Evolutionary conservation across 2,113 vertebrate species (phyloP), one percentile per base, ranked within the genome.

Genomic region (Cnemophilus loriae): DNA sequence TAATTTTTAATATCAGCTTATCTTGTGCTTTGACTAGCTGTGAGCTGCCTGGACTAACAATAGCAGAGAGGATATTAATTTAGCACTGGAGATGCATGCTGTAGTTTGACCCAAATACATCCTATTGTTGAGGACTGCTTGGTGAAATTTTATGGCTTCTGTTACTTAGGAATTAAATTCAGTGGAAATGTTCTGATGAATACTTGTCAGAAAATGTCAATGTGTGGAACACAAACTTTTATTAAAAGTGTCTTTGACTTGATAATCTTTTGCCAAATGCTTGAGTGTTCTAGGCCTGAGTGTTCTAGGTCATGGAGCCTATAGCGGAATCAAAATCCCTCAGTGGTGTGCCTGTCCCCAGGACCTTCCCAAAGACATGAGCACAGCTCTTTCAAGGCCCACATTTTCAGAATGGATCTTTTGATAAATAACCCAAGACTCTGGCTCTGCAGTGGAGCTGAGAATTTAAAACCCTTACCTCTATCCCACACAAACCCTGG

Each of bases 1-100:
- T 74, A 88, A 85, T 78, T 94, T 93, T 92, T 86, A 90, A 81
- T 90, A 96, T 86, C 55, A 60, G 65, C 81, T 79, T 76, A 87
- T 85, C 42, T 59, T 85, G 39, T 80, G 35, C 35, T 90, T 80
- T 17, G 5, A 56, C 52, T 79, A 47, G 59, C 70, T 69, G n/a
- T 83, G 39, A 91, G 70, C 41, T 83, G 33, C 75, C 61, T 76
- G 52, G 44, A 80, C 55, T 63, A 83, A 96, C 90, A 93, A 90
- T 52, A 93, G 90, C 26, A 71, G 33, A 85, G 84, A 95, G 55
- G 79, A 94, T 92, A 90, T 91, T 96, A 91, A 89, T 74, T 93
- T 67, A 93, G 75, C 59, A 67, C 75, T n/a, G 30, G 92, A 80
- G 39, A 63, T n/a, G 30, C 47, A 35, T 50, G 56, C 52, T 89